Conservation (phyloP, 30 jellyfish, hydroid and myxozoan genomes). For the Rhopilema esculentum region DNA sequence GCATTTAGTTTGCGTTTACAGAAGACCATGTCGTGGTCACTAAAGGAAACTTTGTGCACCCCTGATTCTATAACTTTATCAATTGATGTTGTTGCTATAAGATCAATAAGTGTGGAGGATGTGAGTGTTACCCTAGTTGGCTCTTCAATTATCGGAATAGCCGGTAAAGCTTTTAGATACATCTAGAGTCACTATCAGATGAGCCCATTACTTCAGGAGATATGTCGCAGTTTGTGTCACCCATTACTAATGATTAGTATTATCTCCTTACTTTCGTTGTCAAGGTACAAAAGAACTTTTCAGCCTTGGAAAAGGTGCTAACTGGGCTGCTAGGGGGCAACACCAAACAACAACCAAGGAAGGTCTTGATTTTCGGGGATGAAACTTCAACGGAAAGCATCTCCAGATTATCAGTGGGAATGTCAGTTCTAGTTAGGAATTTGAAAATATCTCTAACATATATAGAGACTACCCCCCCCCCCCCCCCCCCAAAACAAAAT, state of each 20-base stretch:
- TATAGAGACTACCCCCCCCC: too few species aligned
- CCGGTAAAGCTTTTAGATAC: not conserved
- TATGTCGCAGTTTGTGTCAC: not conserved
- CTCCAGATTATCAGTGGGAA: not conserved
- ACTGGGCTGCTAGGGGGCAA: constrained; percentile 2
- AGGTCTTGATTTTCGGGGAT: constrained; percentile 11
- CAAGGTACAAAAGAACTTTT: constrained; percentile 17
- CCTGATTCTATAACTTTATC: constrained; percentile 1
- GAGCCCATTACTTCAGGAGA: constrained; percentile 1
- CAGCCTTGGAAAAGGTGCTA: constrained; percentile 16
- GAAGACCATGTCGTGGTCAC: constrained; percentile 18
- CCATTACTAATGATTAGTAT: constrained; percentile 3
- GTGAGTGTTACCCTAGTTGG: constrained; percentile 5
- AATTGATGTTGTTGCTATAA: not conserved
- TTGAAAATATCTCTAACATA: too few species aligned
- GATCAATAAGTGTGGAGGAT: constrained; percentile 1
- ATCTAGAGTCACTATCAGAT: not conserved
- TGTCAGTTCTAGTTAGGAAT: not conserved
- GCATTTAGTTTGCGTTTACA: constrained; percentile 21
- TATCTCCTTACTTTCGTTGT: constrained; percentile 30
- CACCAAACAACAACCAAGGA: not conserved
- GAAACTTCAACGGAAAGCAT: not conserved
- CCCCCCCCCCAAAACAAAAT: too few species aligned
- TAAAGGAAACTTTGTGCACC: too few species aligned
- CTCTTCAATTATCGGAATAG: constrained; percentile 5